Evolutionary conservation across 2,888 invertebrate genomes (phyloP).

Genomic region (Spodoptera littoralis): DNA sequence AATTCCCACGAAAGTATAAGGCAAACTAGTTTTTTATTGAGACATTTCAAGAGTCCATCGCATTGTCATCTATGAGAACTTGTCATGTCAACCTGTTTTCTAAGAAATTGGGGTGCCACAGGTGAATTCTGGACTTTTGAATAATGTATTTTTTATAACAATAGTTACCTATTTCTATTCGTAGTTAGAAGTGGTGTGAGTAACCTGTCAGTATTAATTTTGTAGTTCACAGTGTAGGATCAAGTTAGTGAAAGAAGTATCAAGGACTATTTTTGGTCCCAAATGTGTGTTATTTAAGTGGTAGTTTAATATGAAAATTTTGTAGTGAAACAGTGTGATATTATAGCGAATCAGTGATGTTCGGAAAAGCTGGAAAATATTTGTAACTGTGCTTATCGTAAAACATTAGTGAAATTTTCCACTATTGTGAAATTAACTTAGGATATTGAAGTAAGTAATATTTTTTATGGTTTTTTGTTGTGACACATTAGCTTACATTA

Average conservation of each 20-base stretch:
- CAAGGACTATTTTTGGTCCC: neutral
- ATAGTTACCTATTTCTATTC: conserved; percentile 12
- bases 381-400: too few relatives aligned
- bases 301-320: too few relatives aligned
- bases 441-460: too few relatives aligned
- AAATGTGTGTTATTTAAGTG: too few relatives aligned
- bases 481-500: neutral
- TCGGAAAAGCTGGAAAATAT: too few relatives aligned
- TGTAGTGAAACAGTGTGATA: too few relatives aligned
- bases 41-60: conserved; percentile 43
- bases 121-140: conserved; percentile 48
- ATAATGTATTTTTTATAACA: conserved; percentile 10
- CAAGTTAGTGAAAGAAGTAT: neutral
- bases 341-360: too few relatives aligned
- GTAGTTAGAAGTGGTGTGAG: conserved; percentile 1
- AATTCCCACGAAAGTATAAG: conserved; percentile 55
- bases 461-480: too few relatives aligned
- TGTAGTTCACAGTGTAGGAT: conserved; percentile 11
- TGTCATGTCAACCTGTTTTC: conserved; percentile 43
- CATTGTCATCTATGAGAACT: conserved; percentile 52
- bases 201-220: conserved; percentile 24
- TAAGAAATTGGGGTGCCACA: conserved; percentile 52
- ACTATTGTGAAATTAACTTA: too few relatives aligned
- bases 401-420: too few relatives aligned
- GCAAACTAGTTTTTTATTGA: conserved; percentile 52